These are phyloP conservation scores for Tribolium castaneum DNA, from an alignment of 1,140 invertebrate species.

Conservation along the genomic window DNA sequence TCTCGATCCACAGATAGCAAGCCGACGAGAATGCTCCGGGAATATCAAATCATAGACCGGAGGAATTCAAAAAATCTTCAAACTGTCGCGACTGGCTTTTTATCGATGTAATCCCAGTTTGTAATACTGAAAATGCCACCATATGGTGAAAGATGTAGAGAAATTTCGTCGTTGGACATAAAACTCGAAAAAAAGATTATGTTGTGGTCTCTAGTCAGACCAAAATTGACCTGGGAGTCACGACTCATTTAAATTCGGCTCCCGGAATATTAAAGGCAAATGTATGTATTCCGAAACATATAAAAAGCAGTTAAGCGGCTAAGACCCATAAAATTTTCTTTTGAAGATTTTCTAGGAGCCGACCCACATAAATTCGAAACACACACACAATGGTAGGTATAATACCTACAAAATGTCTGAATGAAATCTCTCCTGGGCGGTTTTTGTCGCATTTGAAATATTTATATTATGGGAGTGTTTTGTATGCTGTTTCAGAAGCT, in stretches of 20 bases:
- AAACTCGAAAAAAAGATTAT: background rate
- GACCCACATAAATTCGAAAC: conserved; percentile 26
- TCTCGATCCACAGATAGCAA: conserved; percentile 47
- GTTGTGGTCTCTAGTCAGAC: background rate
- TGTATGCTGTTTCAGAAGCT: conserved; percentile 15
- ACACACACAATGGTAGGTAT: conserved; percentile 15
- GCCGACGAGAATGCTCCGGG: conserved; percentile 43
- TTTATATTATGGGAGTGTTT: conserved; percentile 22
- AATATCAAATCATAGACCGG: conserved; percentile 49
- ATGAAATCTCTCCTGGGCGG: conserved; percentile 13
- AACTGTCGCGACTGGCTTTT: background rate
- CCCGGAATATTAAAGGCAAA: conserved; percentile 26
- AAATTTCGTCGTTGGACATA: background rate
- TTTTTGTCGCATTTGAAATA: conserved; percentile 33
- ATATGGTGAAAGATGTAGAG: background rate
- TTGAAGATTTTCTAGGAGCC: conserved; percentile 23
- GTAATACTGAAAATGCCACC: background rate
- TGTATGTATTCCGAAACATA: conserved; percentile 25
- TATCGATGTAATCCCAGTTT: conserved; percentile 4
- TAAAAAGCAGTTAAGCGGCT: conserved; percentile 32
- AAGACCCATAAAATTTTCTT: conserved; percentile 25
- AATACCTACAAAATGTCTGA: conserved; percentile 1
- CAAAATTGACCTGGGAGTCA: conserved; percentile 3
- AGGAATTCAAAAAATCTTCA: conserved; percentile 44
- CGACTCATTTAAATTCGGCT: conserved; percentile 28